Evolutionary conservation across 2,797 vertebrate species (phyloP), one percentile per base, ranked within the genome.

Genomic region (Erpetoichthys calabaricus): DNA sequence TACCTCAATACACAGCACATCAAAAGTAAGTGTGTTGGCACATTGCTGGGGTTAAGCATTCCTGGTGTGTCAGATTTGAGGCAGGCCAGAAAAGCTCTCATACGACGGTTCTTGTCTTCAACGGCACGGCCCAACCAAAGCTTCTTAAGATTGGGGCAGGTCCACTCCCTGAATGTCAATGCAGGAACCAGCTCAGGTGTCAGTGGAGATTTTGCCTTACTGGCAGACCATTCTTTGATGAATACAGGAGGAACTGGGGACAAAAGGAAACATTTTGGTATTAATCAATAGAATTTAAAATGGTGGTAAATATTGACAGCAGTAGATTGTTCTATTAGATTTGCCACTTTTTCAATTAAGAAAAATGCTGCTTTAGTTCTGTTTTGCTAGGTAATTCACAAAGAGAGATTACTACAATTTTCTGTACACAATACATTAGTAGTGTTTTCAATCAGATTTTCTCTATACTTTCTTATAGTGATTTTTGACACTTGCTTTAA

Each of bases 1-100:
- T 78, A 94, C 91, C 89, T 85, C 79, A 94, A 88, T 64, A 93
- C 90, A 55, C 91, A 94, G 83, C 90, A 94, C 89, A 94, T 91
- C 70, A 94, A 89, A 79, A 94, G 83, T 77, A 94, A 82, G 69
- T 93, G 90, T 56, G 91, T 89, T 57, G 91, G 91, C 64, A 94
- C 86, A 56, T 86, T 88, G 69, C 89, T 86, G 56, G 91, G 89
- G 77, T 93, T 93, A 60, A 94, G 89, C 73, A 94, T 88, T 69
- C 88, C 86, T 7, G 91, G 91, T 47, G 90, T 92, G 77, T 93
- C 91, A 0, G 91, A 91, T 74, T 90, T 89, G 73, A 94, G 85
- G 68, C 90, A 94, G 64, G 91, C 91, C 74, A 94, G 77, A 73
- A 94, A 94, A 64, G 91, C 91, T 64, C 91, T 74, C 69, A 91